A percentile compares a stretch with the other conserved stretches of the same genome.
Evolutionary conservation across 2,113 vertebrate species (phyloP).

Genomic region (Hiodon alosoides): DNA sequence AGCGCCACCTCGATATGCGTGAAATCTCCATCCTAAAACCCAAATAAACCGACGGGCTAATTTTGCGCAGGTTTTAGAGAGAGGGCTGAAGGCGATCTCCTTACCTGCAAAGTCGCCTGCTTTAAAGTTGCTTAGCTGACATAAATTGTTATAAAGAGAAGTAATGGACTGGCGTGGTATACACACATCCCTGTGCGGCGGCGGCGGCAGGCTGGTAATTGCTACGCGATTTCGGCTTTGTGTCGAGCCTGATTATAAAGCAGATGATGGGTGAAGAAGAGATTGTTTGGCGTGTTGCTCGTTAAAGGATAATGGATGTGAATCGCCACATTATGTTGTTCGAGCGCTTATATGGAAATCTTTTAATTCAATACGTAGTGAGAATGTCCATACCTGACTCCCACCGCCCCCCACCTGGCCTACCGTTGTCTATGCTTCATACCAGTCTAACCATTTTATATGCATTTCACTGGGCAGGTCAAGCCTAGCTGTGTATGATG

Average conservation of each 20-base stretch:
- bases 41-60: no score
- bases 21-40: no score
- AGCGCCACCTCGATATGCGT: no score
- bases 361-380: background rate
- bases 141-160: no score
- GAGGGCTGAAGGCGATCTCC: no score
- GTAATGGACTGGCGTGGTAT: no score
- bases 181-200: no score
- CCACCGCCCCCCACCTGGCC: background rate
- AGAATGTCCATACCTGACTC: background rate
- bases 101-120: no score
- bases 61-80: no score
- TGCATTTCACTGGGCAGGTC: background rate
- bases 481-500: background rate
- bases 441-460: background rate
- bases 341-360: conserved; percentile 1
- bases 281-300: conserved; percentile 23
- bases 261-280: conserved; percentile 26
- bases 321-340: background rate
- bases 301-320: conserved; percentile 30
- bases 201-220: conserved; percentile 25
- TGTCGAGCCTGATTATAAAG: conserved; percentile 29
- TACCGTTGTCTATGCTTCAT: background rate
- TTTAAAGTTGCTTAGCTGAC: no score
- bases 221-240: conserved; percentile 21